Evolutionary conservation across 2,888 invertebrate species (phyloP), one percentile per base, ranked within the genome.

Genomic region (Stenotaenia linearis): DNA sequence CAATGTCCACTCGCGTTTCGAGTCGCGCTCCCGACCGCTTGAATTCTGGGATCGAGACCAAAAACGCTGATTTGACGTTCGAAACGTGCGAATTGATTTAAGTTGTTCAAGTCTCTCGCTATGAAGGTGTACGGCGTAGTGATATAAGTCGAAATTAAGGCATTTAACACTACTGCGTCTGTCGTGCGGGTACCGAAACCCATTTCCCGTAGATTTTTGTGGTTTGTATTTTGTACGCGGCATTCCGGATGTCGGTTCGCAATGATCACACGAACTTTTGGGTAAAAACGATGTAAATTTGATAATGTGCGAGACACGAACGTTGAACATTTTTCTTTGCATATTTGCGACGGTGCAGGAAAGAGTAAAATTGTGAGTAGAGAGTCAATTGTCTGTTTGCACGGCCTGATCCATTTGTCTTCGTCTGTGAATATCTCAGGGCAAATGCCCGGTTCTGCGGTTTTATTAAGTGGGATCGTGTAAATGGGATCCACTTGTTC

Each of bases 11-110:
- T 80, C 0, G 81, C 32, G 75, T 82, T 82, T 28, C 77, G 45
- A 10, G 12, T 10, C 1, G 40, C 45, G 5, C 77, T 50, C 23
- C 77, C 23, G n/a, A 82, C 84, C 0, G 82, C 83, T 1, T 80
- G 80, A 5, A 83, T 83, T 18, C 81, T 25, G 0, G 74, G 45
- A 18, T 45, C 74, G 2, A 83, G 80, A 9, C 50, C 75, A 21
- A 85, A 82, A 56, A 84, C 84, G 6, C 84, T 75, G 9, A 85
- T 80, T 25, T 85, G 82, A 15, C 85, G 81, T 32, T 84, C 84
- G 21, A 85, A 79, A 10, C 83, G 78, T 9, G 83, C 81, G 45
- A 35, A 45, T 23, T n/a, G 21, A 9, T 35, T 50, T 12, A 75
- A 79, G 23, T 69, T 10, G 18, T 25, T 30, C 0, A 77, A 9